Evolutionary conservation across 1,140 invertebrate genomes (phyloP).

Genomic region (Diorhabda elongata): DNA sequence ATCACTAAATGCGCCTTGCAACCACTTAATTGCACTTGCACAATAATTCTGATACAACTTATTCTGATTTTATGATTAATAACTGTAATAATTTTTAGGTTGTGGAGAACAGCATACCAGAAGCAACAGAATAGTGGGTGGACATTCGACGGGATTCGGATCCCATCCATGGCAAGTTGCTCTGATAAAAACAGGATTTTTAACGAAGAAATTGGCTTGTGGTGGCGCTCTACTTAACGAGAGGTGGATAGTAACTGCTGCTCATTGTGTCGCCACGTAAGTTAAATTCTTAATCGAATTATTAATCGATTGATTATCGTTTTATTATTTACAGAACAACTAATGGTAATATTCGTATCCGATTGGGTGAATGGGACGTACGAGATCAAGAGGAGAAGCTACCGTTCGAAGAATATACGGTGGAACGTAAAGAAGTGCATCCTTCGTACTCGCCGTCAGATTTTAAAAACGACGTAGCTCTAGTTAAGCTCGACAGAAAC

Average conservation of each 20-base stretch:
- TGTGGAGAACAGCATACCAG: slow-evolving; percentile 82
- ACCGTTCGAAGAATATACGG: slow-evolving; percentile 81
- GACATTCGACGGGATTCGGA: slow-evolving; percentile 81
- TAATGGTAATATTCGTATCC: slow-evolving; percentile 78
- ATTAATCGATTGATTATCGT: neutral
- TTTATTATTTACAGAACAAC: slow-evolving; percentile 57
- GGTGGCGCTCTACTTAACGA: slow-evolving; percentile 87
- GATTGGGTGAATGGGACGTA: slow-evolving; percentile 89
- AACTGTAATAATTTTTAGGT: slow-evolving; percentile 54
- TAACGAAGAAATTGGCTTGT: slow-evolving; percentile 85
- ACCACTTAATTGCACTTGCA: no score
- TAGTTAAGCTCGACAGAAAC: slow-evolving; percentile 73
- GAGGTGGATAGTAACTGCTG: slow-evolving; percentile 84
- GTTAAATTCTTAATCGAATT: slow-evolving; percentile 43
- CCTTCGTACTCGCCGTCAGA: slow-evolving; percentile 82
- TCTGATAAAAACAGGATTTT: slow-evolving; percentile 85
- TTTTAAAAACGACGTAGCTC: slow-evolving; percentile 84
- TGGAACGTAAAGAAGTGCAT: slow-evolving; percentile 86
- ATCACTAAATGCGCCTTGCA: no score
- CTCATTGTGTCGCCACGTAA: slow-evolving; percentile 85
- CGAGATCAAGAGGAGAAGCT: slow-evolving; percentile 74
- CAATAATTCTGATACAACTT: no score
- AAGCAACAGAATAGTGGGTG: slow-evolving; percentile 88
- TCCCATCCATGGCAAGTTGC: slow-evolving; percentile 95
- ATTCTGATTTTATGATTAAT: no score